Evolutionary conservation across 1,140 invertebrate genomes (phyloP).

Genomic region (Hylyphantes graminicola): DNA sequence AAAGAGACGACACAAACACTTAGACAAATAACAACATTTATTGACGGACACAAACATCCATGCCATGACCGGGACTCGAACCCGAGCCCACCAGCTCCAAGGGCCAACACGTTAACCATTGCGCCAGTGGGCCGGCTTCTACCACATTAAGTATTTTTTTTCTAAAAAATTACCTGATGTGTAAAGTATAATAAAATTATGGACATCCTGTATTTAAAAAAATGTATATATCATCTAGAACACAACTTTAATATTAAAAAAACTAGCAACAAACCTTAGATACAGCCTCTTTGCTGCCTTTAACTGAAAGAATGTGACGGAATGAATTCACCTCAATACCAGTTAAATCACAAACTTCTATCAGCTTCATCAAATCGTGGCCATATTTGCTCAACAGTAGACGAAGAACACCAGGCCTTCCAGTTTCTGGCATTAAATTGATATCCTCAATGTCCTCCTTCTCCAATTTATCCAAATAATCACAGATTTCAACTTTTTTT

Average conservation of each 20-base stretch:
- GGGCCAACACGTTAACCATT: no score
- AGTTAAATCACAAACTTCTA: slow-evolving; percentile 13
- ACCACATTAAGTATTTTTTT: no score
- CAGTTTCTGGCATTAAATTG: slow-evolving; percentile 6
- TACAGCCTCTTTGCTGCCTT: slow-evolving; percentile 12
- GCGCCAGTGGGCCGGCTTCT: no score
- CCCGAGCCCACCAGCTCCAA: no score
- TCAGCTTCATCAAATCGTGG: slow-evolving; percentile 8
- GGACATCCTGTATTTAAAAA: neutral
- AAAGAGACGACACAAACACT: no score
- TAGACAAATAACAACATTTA: no score
- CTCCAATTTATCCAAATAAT: slow-evolving; percentile 24
- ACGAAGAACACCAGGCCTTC: slow-evolving; percentile 31
- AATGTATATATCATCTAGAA: neutral
- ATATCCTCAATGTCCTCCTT: slow-evolving; percentile 32
- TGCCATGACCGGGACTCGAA: no score
- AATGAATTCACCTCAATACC: slow-evolving; percentile 16
- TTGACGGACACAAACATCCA: no score
- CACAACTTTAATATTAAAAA: neutral
- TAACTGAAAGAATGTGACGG: slow-evolving; percentile 21
- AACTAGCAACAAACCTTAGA: neutral
- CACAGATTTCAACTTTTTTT: slow-evolving; percentile 24
- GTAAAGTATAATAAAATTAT: neutral
- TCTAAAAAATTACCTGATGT: neutral
- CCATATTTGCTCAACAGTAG: slow-evolving; percentile 47